Percentiles rank a stretch among this genome's conserved stretches.
These are phyloP conservation scores for Ellobium chinense DNA, from an alignment of 2,888 invertebrate genomes.

Conservation along the genomic window DNA sequence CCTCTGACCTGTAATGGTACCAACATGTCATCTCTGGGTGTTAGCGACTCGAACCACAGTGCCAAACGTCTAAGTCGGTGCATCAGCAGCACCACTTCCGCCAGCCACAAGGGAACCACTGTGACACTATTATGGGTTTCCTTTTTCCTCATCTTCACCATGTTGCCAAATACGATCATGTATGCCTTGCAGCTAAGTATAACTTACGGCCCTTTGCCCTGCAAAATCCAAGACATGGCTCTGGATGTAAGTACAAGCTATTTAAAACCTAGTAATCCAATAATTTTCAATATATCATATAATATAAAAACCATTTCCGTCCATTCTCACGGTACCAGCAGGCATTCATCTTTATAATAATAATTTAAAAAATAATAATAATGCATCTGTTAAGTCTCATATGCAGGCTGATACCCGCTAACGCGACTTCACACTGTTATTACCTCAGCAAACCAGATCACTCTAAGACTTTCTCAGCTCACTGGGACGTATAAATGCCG, in stretches of 20 bases:
- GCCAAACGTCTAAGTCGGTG: not conserved
- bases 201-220: slow-evolving; percentile 55
- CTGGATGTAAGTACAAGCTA: slow-evolving; percentile 34
- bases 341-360: no score
- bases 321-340: no score
- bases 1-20: not conserved
- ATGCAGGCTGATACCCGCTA: no score
- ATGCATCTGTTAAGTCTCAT: no score
- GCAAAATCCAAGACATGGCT: slow-evolving; percentile 30
- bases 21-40: slow-evolving; percentile 1
- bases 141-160: slow-evolving; percentile 72
- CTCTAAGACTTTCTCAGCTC: no score
- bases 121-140: slow-evolving; percentile 72
- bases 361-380: no score
- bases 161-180: slow-evolving; percentile 70
- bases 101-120: slow-evolving; percentile 63
- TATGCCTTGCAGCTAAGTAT: slow-evolving; percentile 63
- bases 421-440: no score
- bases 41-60: not conserved
- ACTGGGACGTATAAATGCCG: no score
- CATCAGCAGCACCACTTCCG: not conserved
- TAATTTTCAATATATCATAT: no score
- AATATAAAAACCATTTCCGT: no score
- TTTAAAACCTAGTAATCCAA: no score
- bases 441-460: no score